Evolutionary conservation across 1,140 invertebrate genomes (phyloP), one percentile per base, ranked within the genome.

Genomic region (Pararge aegeria): DNA sequence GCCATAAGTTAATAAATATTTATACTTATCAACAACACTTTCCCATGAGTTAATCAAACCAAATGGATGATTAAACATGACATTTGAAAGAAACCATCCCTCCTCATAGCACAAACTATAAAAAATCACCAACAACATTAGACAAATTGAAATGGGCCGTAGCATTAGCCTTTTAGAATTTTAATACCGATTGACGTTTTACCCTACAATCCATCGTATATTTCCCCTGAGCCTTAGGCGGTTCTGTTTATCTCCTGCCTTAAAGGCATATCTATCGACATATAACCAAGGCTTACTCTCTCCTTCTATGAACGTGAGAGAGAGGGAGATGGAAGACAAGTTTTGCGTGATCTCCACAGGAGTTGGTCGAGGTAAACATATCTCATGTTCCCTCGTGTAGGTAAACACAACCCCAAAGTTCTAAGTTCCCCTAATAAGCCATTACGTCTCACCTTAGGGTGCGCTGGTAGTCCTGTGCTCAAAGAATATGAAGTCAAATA

Each of bases 391-490:
- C 73, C 74, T 70, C 63, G 68, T 77, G 71, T 75, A 70, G 69
- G 80, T 78, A 75, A 80, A 81, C 71, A 75, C 75, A 70, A 79
- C 82, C 85, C 79, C 73, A 82, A 83, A 85, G 76, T 88, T 85
- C 79, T 77, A 78, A 83, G 78, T 83, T 81, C 85, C 83, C 83
- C 79, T 87, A 88, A 85, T 87, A 87, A 85, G 82, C 76, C 72
- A 71, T 73, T 65, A 66, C 75, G 76, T 83, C 74, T 82, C 83
- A 86, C 85, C 83, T 86, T 83, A 81, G 83, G 82, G 83, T 75
- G 73, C 70, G 70, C 64, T 66, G 52, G 66, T 61, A 53, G 70
- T 68, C 61, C 52, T 64, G 56, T 44, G 19, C 18, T 51, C 80
- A 78, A 61, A 80, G 81, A 82, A 10, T 72, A 78, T 37, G 5